Conservation (phyloP, 2,113 vertebrate species). For the Anarrhichthys ocellatus region DNA sequence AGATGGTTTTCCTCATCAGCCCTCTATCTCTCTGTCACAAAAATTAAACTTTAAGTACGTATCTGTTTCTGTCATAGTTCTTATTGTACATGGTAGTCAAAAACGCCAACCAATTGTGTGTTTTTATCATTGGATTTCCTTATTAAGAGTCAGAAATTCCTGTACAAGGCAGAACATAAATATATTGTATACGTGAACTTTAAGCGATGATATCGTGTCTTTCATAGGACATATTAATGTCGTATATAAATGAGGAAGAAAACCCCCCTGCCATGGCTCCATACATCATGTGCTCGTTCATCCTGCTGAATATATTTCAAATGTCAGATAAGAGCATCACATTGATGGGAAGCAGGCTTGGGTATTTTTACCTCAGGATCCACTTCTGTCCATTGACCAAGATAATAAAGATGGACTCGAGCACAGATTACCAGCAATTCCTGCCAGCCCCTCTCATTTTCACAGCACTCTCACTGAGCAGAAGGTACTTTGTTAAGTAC, state of each 20-base stretch:
- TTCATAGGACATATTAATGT: background rate
- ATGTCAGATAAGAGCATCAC: conserved; percentile 80
- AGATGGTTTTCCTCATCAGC: conserved; percentile 27
- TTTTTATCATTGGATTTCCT: background rate
- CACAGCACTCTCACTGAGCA: conserved; percentile 62
- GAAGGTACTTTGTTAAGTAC: conserved; percentile 81
- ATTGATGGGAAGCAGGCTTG: conserved; percentile 81
- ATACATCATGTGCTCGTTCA: conserved; percentile 39
- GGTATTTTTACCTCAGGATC: conserved; percentile 85
- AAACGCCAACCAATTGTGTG: background rate
- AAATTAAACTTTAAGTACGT: conserved; percentile 22
- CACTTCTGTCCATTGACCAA: conserved; percentile 82
- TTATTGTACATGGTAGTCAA: background rate
- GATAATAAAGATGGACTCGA: conserved; percentile 83
- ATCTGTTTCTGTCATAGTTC: background rate
- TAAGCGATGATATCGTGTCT: background rate
- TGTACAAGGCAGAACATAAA: no score
- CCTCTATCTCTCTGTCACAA: conserved; percentile 19
- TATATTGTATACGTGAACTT: no score
- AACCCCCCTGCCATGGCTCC: conserved; percentile 6
- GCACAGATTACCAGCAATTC: conserved; percentile 71
- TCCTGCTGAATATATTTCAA: conserved; percentile 70
- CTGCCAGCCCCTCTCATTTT: conserved; percentile 56
- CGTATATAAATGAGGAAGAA: conserved; percentile 22
- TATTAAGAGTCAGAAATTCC: no score